These are phyloP conservation scores for Gambusia holbrooki DNA, from an alignment of 2,113 vertebrate genomes.

Conservation along the genomic window DNA sequence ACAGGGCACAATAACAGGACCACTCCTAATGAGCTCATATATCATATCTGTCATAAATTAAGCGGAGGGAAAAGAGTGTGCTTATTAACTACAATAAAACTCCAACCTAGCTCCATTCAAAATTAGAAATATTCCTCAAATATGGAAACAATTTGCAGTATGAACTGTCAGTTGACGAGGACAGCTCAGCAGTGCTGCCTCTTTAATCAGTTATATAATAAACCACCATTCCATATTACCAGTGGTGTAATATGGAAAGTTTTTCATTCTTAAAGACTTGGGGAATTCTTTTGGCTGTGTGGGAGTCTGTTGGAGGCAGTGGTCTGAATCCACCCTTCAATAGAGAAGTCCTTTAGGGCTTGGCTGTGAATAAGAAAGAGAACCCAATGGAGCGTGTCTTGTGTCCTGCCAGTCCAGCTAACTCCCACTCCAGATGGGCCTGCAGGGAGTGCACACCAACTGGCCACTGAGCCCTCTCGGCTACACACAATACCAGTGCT, in stretches of 20 bases:
- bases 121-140: slow-evolving; percentile 47
- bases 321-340: slow-evolving; percentile 72
- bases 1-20: slow-evolving; percentile 61
- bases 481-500: slow-evolving; percentile 65
- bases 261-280: slow-evolving; percentile 55
- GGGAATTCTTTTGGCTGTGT: slow-evolving; percentile 71
- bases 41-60: slow-evolving; percentile 68
- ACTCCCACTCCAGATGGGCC: slow-evolving; percentile 74
- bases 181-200: slow-evolving; percentile 32
- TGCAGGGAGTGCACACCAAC: slow-evolving; percentile 61
- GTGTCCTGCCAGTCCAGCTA: slow-evolving; percentile 42
- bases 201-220: slow-evolving; percentile 41
- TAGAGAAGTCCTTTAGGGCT: slow-evolving; percentile 65
- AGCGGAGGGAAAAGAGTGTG: slow-evolving; percentile 35
- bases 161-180: slow-evolving; percentile 30
- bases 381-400: slow-evolving; percentile 71
- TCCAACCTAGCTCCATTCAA: slow-evolving; percentile 39
- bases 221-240: slow-evolving; percentile 26
- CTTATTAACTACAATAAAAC: slow-evolving; percentile 33
- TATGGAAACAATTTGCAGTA: slow-evolving; percentile 51
- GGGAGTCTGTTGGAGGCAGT: slow-evolving; percentile 70
- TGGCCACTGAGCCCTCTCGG: slow-evolving; percentile 55
- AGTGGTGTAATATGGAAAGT: slow-evolving; percentile 11
- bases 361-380: slow-evolving; percentile 68
- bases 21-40: slow-evolving; percentile 74